A percentile compares a stretch with the other conserved stretches of the same genome.
Conservation (phyloP, 1,140 invertebrate species). For the Tetramorium simillimum region DNA sequence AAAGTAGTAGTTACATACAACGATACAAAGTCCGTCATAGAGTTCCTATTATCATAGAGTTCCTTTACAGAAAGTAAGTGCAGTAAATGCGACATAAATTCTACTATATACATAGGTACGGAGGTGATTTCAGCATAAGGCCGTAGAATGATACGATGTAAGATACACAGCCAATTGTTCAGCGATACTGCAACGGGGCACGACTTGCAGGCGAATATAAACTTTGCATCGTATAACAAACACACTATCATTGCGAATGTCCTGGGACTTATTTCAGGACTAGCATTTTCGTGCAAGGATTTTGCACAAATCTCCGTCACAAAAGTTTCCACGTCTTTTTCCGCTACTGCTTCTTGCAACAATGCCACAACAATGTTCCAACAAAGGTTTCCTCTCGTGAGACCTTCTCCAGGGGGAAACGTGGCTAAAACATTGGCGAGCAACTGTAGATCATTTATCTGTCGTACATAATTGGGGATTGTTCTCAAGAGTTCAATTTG, state of each 20-base stretch:
- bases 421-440: conserved; percentile 60
- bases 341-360: conserved; percentile 42
- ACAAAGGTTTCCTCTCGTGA: conserved; percentile 39
- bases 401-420: conserved; percentile 66
- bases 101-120: conserved; percentile 29
- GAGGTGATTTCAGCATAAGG: conserved; percentile 65
- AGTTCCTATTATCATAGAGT: background rate
- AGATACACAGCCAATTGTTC: conserved; percentile 36
- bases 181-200: conserved; percentile 35
- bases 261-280: background rate
- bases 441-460: conserved; percentile 49
- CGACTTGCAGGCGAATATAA: conserved; percentile 39
- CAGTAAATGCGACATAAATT: conserved; percentile 68
- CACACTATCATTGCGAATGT: conserved; percentile 63
- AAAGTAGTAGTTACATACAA: conserved; percentile 36
- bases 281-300: background rate
- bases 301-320: conserved; percentile 56
- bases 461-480: conserved; percentile 52
- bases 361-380: conserved; percentile 65
- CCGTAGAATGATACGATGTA: conserved; percentile 55
- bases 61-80: background rate
- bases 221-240: conserved; percentile 64
- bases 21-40: conserved; percentile 34
- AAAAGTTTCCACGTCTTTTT: conserved; percentile 50
- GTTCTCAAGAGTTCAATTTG: conserved; percentile 73